Conservation (phyloP, 1,140 invertebrate genomes). For the Leptinotarsa defecta region DNA sequence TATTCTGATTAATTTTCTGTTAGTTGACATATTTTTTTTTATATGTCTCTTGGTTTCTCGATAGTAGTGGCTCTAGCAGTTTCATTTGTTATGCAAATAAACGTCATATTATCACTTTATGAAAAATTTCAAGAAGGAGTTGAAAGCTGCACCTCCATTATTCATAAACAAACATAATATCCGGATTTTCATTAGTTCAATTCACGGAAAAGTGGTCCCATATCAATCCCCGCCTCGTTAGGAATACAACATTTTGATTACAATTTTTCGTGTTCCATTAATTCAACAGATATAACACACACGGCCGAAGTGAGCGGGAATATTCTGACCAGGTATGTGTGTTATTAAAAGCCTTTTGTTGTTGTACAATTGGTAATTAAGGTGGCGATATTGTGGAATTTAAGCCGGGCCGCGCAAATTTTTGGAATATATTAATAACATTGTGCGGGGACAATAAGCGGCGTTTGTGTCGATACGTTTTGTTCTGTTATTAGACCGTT, state of each 20-base stretch:
- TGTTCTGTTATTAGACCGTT: neutral
- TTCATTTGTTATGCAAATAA: no score
- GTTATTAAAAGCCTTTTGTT: constrained; percentile 28
- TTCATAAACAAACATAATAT: no score
- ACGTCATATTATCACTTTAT: no score
- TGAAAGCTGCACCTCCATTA: no score
- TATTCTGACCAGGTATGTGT: constrained; percentile 24
- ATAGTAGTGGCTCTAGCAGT: no score
- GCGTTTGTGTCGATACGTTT: constrained; percentile 8
- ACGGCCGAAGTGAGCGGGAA: constrained; percentile 12
- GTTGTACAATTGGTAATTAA: constrained; percentile 28
- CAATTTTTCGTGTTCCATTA: constrained; percentile 25
- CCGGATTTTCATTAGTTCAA: constrained; percentile 4
- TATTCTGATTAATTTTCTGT: no score
- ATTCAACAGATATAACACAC: constrained; percentile 10
- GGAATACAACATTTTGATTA: constrained; percentile 23
- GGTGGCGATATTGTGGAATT: constrained; percentile 29
- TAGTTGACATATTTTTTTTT: no score
- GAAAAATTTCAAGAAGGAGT: no score
- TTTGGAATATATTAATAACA: constrained; percentile 27
- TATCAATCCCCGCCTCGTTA: constrained; percentile 1
- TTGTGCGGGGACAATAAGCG: constrained; percentile 9
- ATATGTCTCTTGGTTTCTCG: no score
- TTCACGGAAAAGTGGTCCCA: neutral
- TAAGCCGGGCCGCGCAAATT: constrained; percentile 4